These are phyloP conservation scores for Urophycis tenuis DNA, from an alignment of 2,797 vertebrate species.

Conservation along the genomic window DNA sequence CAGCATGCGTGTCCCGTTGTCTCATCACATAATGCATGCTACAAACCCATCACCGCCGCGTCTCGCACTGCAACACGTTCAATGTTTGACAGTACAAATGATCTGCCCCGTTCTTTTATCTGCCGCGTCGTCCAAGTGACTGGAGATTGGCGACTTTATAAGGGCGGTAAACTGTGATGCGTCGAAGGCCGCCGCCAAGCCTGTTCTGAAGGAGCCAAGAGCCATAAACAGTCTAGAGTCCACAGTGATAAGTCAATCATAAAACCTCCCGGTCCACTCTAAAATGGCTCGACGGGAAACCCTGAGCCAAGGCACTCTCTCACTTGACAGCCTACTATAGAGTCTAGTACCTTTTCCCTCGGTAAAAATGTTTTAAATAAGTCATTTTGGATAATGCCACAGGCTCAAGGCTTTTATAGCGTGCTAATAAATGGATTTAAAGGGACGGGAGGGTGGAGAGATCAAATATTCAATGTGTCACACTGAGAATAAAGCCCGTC, in stretches of 20 bases:
- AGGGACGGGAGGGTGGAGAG: not conserved
- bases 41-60: not conserved
- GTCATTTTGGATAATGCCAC: not conserved
- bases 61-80: not conserved
- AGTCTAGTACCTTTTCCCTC: conserved; percentile 1
- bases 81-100: not conserved
- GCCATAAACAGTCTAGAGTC: conserved; percentile 53
- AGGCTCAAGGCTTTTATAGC: conserved; percentile 51
- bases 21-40: not conserved
- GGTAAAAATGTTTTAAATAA: not conserved
- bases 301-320: conserved; percentile 31
- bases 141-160: conserved; percentile 23
- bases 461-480: conserved; percentile 35
- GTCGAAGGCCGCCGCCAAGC: conserved; percentile 14
- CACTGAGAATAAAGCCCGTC: conserved; percentile 49
- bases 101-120: not conserved
- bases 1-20: not conserved
- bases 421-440: conserved; percentile 38
- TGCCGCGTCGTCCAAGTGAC: conserved; percentile 12
- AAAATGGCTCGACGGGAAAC: conserved; percentile 25
- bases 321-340: conserved; percentile 25
- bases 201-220: conserved; percentile 36
- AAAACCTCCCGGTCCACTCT: conserved; percentile 42
- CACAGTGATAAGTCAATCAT: conserved; percentile 50
- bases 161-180: conserved; percentile 13